These are phyloP conservation scores for Odontamblyopus lacepedii DNA, from an alignment of 2,797 vertebrate genomes.

Conservation along the genomic window DNA sequence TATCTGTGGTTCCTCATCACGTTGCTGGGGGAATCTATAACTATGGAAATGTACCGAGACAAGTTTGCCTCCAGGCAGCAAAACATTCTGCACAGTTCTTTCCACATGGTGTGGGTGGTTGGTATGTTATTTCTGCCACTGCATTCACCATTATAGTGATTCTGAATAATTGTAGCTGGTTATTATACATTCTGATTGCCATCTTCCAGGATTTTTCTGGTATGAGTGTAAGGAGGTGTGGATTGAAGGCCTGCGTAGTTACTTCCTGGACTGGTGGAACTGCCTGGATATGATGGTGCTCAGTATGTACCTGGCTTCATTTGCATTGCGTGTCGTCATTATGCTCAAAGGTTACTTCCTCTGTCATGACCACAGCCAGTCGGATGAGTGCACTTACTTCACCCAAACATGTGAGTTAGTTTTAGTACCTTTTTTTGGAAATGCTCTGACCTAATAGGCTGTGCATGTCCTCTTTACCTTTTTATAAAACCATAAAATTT, in stretches of 20 bases:
- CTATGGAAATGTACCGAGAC: slow-evolving; percentile 83
- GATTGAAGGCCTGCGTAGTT: slow-evolving; percentile 87
- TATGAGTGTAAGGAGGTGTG: slow-evolving; percentile 93
- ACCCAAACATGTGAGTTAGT: slow-evolving; percentile 79
- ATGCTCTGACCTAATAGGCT: background rate
- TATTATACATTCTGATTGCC: background rate
- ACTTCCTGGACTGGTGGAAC: slow-evolving; percentile 93
- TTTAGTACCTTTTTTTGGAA: background rate
- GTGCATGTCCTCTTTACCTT: background rate
- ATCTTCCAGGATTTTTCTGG: slow-evolving; percentile 88
- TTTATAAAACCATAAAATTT: background rate
- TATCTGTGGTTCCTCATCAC: slow-evolving; percentile 92
- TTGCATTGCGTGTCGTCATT: slow-evolving; percentile 82
- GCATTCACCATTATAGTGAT: too few relatives aligned
- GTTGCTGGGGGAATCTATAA: slow-evolving; percentile 85
- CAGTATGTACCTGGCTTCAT: slow-evolving; percentile 90
- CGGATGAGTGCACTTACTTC: slow-evolving; percentile 80
- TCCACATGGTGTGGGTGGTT: slow-evolving; percentile 92
- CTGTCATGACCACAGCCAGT: slow-evolving; percentile 58
- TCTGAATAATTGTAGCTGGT: background rate
- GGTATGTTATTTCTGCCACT: slow-evolving; percentile 67
- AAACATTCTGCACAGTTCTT: slow-evolving; percentile 85
- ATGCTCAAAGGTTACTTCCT: slow-evolving; percentile 80
- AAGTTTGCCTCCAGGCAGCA: slow-evolving; percentile 80
- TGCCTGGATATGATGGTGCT: slow-evolving; percentile 89